A percentile compares a stretch with the other conserved stretches of the same genome.
Conservation (phyloP, 2,888 invertebrate species). For the Tholera decimalis region DNA sequence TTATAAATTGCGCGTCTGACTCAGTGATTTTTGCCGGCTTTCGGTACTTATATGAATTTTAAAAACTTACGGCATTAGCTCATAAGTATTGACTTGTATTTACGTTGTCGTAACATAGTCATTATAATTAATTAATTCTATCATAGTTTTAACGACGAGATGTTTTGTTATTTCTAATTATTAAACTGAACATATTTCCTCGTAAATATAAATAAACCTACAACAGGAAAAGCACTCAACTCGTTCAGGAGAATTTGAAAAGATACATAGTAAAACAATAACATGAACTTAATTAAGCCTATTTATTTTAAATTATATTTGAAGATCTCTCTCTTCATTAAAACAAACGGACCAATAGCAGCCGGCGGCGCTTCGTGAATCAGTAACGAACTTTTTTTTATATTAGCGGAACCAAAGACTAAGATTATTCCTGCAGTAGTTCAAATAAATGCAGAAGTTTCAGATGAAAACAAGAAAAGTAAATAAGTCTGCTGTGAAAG, state of each 20-base stretch:
- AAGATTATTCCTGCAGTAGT: conserved; percentile 28
- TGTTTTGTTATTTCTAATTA: not conserved
- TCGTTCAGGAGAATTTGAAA: conserved; percentile 18
- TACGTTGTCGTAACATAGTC: not conserved
- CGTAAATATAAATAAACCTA: conserved; percentile 8
- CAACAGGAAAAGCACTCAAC: conserved; percentile 15
- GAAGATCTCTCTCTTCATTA: conserved; percentile 39
- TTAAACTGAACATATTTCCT: conserved; percentile 1
- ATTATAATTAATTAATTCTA: not conserved
- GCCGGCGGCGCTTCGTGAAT: conserved; percentile 42
- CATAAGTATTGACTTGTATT: not conserved
- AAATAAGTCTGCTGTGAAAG: not conserved
- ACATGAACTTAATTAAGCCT: not conserved
- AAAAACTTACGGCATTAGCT: not conserved
- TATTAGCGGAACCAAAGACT: conserved; percentile 39
- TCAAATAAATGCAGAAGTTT: not conserved
- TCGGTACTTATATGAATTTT: not conserved
- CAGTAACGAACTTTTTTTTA: conserved; percentile 56
- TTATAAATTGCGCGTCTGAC: not conserved
- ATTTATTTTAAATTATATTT: conserved; percentile 47
- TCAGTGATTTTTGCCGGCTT: not conserved
- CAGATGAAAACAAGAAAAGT: not conserved
- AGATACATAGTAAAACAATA: conserved; percentile 15
- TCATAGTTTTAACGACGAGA: not conserved
- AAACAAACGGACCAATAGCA: conserved; percentile 50